Base-by-base conservation (phyloP, 2,113 vertebrate genomes). In the Struthio camelus region DNA sequence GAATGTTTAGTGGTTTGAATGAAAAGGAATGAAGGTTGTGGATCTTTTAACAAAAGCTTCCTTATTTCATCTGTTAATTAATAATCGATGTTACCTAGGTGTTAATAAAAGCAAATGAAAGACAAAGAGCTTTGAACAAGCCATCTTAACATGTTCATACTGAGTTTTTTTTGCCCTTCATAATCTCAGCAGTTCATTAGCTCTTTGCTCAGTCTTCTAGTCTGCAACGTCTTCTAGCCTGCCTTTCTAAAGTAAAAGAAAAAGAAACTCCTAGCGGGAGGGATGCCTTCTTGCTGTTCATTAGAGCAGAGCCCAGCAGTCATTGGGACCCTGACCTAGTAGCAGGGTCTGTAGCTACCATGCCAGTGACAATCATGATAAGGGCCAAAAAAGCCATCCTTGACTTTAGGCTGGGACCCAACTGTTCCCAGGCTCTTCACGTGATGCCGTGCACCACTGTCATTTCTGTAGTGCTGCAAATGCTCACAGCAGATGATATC, bases 301-400 rank as follows among this genome's bases (percentile, higher is more conserved):
- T 58, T 13, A 56, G 16, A 25, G 40, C 27, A 87, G 27, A 62
- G 23, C 8, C 44, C 92, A 1, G 3, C 10, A 27, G 34, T 38
- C 10, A 19, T 36, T 27, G 30, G 16, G 11, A 36, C 71, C 12
- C 40, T 78, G 23, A 16, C 18, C 48, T 17, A 36, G 27, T 48
- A 62, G 34, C 40, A 48, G 46, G 24, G 69, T 10, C 14, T 61
- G 36, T 36, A 85, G 58, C 32, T 73, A 6, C 34, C 20, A 9
- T 10, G 7, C 4, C 0, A 2, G 10, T 32, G 32, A 17, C 56
- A 83, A 18, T 20, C 51, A 28, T 0, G 0, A 3, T 18, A 46
- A 90, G 14, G 20, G 6, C 1, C 0, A 80, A 36, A 85, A 38
- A 15, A 61, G 8, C 9, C 2, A 3, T 28, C 8, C 4, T 27